Evolutionary conservation across 2,888 invertebrate species (phyloP).

Genomic region (Ichneumoninae sp.): DNA sequence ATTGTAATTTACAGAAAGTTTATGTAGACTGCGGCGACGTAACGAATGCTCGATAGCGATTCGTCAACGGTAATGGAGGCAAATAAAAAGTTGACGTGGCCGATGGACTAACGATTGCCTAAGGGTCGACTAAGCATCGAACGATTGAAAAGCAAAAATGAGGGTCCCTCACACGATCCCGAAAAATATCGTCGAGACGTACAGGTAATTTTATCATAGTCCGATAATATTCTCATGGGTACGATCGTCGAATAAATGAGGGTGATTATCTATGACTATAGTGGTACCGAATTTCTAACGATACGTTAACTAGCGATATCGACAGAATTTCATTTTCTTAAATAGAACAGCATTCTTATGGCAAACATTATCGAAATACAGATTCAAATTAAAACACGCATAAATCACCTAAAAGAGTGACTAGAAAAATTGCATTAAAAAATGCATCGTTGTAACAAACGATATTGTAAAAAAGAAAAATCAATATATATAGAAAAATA

Average conservation of each 20-base stretch:
- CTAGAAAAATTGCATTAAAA: not conserved
- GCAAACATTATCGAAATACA: slow-evolving; percentile 4
- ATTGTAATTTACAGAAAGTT: slow-evolving; percentile 13
- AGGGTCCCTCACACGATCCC: slow-evolving; percentile 77
- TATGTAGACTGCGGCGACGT: slow-evolving; percentile 5
- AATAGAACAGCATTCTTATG: not conserved
- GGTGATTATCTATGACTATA: slow-evolving; percentile 22
- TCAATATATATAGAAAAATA: not conserved
- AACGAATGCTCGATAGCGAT: not conserved
- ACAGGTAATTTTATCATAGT: slow-evolving; percentile 70
- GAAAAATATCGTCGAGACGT: slow-evolving; percentile 73
- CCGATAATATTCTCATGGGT: not conserved
- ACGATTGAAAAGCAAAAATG: slow-evolving; percentile 66
- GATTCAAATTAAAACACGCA: slow-evolving; percentile 1
- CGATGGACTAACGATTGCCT: slow-evolving; percentile 11
- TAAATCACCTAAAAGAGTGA: not conserved
- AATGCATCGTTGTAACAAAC: not conserved
- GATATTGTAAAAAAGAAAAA: not conserved
- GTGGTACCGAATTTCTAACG: slow-evolving; percentile 9
- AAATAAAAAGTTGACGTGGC: not conserved
- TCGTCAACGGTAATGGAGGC: not conserved
- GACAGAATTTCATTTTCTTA: not conserved
- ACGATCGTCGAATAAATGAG: slow-evolving; percentile 18
- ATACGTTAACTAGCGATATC: slow-evolving; percentile 18
- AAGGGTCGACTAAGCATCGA: slow-evolving; percentile 2